These are phyloP conservation scores for Sebastes paucispinis DNA, from an alignment of 2,797 vertebrate species.

Conservation along the genomic window DNA sequence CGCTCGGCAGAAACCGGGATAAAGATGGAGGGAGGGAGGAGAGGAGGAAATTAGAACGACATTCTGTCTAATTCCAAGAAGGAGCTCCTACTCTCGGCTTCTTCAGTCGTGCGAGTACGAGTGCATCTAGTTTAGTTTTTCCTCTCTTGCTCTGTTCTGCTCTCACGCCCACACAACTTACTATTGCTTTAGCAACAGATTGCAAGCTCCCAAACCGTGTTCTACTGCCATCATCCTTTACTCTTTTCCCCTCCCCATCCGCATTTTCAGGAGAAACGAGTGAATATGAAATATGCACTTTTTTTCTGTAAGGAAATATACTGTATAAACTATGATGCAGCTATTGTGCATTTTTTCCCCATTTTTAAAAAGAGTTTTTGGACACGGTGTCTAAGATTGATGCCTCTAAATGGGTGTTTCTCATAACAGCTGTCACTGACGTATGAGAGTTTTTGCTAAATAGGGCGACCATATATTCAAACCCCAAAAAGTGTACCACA, in stretches of 20 bases:
- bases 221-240: constrained; percentile 9
- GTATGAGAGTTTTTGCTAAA: too few relatives aligned
- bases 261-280: not conserved
- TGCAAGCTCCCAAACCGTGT: constrained; percentile 38
- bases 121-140: constrained; percentile 31
- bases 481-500: not conserved
- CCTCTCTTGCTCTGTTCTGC: constrained; percentile 43
- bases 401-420: not conserved
- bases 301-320: not conserved
- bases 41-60: constrained; percentile 53
- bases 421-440: too few relatives aligned
- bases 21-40: constrained; percentile 48
- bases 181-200: constrained; percentile 51
- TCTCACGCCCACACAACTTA: constrained; percentile 36
- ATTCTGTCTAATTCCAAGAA: constrained; percentile 52
- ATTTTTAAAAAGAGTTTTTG: not conserved
- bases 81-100: constrained; percentile 1
- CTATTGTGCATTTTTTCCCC: not conserved
- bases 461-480: not conserved
- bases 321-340: not conserved
- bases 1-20: constrained; percentile 51
- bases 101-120: constrained; percentile 4
- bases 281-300: not conserved
- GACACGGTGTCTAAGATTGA: not conserved
- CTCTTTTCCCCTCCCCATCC: not conserved